Percentiles rank a stretch among this genome's conserved stretches.
Conservation (phyloP, 2,888 invertebrate genomes). For the Pyrochroa serraticornis region DNA sequence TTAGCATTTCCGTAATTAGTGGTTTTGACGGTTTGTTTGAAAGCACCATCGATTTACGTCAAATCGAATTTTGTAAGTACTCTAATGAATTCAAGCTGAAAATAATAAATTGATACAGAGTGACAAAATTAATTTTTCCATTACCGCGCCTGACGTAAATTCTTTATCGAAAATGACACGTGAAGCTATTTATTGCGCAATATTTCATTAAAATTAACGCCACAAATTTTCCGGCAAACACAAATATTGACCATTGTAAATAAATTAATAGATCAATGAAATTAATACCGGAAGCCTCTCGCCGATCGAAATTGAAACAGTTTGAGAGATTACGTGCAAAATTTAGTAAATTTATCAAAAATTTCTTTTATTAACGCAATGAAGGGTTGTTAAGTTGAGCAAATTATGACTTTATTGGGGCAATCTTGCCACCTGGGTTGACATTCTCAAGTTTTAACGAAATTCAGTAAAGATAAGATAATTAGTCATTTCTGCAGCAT, state of each 20-base stretch:
- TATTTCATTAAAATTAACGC: slow-evolving; percentile 27
- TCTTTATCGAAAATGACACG: slow-evolving; percentile 27
- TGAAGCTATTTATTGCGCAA: slow-evolving; percentile 24
- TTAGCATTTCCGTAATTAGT: slow-evolving; percentile 23
- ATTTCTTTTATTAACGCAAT: slow-evolving; percentile 19
- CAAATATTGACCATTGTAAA: slow-evolving; percentile 23
- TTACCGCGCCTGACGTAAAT: slow-evolving; percentile 20
- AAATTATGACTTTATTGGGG: slow-evolving; percentile 18
- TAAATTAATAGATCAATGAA: slow-evolving; percentile 16
- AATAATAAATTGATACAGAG: slow-evolving; percentile 29
- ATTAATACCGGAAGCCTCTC: slow-evolving; percentile 9
- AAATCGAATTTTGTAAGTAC: slow-evolving; percentile 26
- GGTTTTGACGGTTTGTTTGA: slow-evolving; percentile 19
- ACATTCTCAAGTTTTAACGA: slow-evolving; percentile 16
- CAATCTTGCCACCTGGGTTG: slow-evolving; percentile 19
- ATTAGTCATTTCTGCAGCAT: slow-evolving; percentile 24
- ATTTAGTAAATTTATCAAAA: slow-evolving; percentile 21
- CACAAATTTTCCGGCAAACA: slow-evolving; percentile 17
- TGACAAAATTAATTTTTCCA: slow-evolving; percentile 29
- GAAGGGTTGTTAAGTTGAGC: slow-evolving; percentile 19
- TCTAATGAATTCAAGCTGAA: slow-evolving; percentile 28
- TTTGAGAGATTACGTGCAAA: slow-evolving; percentile 6
- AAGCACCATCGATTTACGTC: slow-evolving; percentile 26
- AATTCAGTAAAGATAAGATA: slow-evolving; percentile 17
- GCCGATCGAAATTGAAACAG: slow-evolving; percentile 4